A percentile compares a stretch with the other conserved stretches of the same genome.
Conservation (phyloP, 2,797 vertebrate genomes). For the Melanotaenia pygmaea region DNA sequence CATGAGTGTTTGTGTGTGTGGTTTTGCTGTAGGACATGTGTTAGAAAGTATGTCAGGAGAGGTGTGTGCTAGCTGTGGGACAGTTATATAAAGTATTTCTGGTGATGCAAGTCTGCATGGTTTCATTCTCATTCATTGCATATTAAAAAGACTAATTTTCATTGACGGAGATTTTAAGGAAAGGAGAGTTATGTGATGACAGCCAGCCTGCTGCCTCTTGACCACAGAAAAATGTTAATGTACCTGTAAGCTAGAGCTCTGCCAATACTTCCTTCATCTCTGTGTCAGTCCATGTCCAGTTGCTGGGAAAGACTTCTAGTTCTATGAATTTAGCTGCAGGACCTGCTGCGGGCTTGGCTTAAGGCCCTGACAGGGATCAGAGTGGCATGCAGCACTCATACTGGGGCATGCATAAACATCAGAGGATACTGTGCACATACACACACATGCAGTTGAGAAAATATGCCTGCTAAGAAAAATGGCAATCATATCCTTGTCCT, state of each 20-base stretch:
- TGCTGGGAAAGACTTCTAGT: constrained; percentile 57
- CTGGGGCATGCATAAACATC: constrained; percentile 17
- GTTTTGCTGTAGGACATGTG: constrained; percentile 29
- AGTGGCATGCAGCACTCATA: constrained; percentile 51
- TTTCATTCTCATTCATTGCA: constrained; percentile 17
- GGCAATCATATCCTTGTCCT: constrained; percentile 30
- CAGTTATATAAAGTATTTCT: constrained; percentile 7
- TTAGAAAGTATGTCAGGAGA: constrained; percentile 39
- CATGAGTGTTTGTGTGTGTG: constrained; percentile 14
- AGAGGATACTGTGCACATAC: constrained; percentile 5
- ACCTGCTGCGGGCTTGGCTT: constrained; percentile 76
- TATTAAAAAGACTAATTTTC: constrained; percentile 29
- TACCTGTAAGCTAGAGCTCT: constrained; percentile 49
- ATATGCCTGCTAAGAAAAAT: constrained; percentile 40
- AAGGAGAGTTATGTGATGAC: constrained; percentile 52
- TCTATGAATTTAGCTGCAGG: constrained; percentile 69
- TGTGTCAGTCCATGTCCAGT: constrained; percentile 55
- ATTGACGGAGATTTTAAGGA: constrained; percentile 31
- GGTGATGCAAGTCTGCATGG: constrained; percentile 31
- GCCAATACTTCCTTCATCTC: constrained; percentile 49
- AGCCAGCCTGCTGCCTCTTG: constrained; percentile 57
- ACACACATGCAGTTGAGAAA: constrained; percentile 20
- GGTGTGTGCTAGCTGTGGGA: constrained; percentile 25
- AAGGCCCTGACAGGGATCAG: constrained; percentile 69
- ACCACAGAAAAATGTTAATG: constrained; percentile 58